Evolutionary conservation across 2,797 vertebrate species (phyloP).

Genomic region (Coccyzus lansbergi): DNA sequence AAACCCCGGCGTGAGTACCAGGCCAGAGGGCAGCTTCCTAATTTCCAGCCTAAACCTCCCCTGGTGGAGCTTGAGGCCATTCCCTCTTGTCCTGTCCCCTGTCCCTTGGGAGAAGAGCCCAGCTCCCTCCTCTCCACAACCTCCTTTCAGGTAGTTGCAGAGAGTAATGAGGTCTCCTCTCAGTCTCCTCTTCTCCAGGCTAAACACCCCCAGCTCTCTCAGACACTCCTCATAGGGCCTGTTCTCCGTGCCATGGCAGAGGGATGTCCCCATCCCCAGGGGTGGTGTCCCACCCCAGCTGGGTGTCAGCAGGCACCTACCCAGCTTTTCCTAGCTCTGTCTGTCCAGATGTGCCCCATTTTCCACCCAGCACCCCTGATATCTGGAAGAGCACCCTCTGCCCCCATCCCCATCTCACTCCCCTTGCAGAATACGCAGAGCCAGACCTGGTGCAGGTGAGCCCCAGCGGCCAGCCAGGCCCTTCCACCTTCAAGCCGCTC

Average conservation of each 20-base stretch:
- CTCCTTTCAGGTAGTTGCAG: no score
- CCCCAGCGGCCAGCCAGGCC: constrained; percentile 71
- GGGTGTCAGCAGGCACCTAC: not conserved
- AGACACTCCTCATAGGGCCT: no score
- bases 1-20: accelerated
- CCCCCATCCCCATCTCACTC: not conserved
- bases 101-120: no score
- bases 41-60: no score
- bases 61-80: no score
- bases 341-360: not conserved
- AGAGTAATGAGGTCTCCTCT: no score
- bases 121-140: no score
- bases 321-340: not conserved
- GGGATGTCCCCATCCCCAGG: accelerated
- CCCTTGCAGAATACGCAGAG: constrained; percentile 82
- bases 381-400: no score
- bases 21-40: not conserved
- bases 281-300: not conserved
- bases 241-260: not conserved
- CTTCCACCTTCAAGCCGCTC: constrained; percentile 83
- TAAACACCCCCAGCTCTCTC: no score
- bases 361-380: not conserved
- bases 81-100: no score
- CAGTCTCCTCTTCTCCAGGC: no score
- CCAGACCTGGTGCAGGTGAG: constrained; percentile 71